A percentile compares a stretch with the other conserved stretches of the same genome.
Evolutionary conservation across 1,140 invertebrate species (phyloP).

Genomic region (Diabrotica undecimpunctata): DNA sequence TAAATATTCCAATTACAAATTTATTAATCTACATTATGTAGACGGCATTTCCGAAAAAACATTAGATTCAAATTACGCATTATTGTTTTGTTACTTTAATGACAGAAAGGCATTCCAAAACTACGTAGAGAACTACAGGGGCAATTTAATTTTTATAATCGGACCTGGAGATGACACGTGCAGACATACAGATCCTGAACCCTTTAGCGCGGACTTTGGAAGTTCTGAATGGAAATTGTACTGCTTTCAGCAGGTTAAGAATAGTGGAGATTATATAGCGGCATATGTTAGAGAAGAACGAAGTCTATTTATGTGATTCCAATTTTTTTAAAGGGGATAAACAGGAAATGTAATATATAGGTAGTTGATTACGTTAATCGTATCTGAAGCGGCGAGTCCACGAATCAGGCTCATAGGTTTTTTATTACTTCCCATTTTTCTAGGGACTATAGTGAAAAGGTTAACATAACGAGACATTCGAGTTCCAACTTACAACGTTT

Average conservation of each 20-base stretch:
- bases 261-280: slow-evolving; percentile 53
- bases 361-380: no score
- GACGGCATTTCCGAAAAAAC: slow-evolving; percentile 35
- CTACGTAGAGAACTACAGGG: slow-evolving; percentile 61
- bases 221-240: slow-evolving; percentile 41
- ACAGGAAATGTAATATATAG: no score
- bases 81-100: slow-evolving; percentile 77
- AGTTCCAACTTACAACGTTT: no score
- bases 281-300: slow-evolving; percentile 45
- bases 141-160: slow-evolving; percentile 63
- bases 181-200: slow-evolving; percentile 64
- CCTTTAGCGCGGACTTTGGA: slow-evolving; percentile 54
- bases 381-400: no score
- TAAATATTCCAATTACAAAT: slow-evolving; percentile 55
- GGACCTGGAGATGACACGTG: slow-evolving; percentile 61
- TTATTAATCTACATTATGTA: slow-evolving; percentile 51
- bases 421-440: no score
- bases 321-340: no score
- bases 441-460: no score
- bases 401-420: no score
- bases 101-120: slow-evolving; percentile 60
- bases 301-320: no score
- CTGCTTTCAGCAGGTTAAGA: slow-evolving; percentile 43
- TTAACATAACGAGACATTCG: no score
- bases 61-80: slow-evolving; percentile 51